Evolutionary conservation across 2,113 vertebrate species (phyloP).

Genomic region (Podiceps cristatus): DNA sequence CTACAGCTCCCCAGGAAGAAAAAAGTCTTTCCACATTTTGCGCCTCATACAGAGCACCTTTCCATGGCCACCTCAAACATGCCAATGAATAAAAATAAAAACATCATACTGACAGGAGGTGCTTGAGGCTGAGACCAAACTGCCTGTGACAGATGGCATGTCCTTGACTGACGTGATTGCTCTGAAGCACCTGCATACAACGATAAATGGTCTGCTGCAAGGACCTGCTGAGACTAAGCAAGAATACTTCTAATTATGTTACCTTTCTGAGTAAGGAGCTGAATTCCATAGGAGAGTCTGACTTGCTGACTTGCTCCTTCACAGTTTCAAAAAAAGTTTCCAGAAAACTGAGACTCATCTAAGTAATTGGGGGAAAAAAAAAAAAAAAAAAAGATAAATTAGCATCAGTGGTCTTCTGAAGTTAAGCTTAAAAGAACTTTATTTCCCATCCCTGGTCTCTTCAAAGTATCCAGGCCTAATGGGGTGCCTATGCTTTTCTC

Average conservation of each 20-base stretch:
- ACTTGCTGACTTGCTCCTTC: conserved; percentile 72
- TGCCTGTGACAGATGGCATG: not conserved
- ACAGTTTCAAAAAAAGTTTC: conserved; percentile 79
- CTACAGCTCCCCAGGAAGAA: not conserved
- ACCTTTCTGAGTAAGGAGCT: conserved; percentile 83
- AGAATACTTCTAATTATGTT: not conserved
- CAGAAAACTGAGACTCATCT: conserved; percentile 89
- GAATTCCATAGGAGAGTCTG: conserved; percentile 73
- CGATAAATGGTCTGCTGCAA: not conserved
- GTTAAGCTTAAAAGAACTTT: not conserved
- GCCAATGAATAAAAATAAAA: not conserved
- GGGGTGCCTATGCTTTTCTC: not conserved
- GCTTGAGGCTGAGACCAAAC: not conserved
- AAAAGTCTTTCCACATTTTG: not conserved
- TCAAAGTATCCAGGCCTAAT: not conserved
- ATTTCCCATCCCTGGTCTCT: not conserved
- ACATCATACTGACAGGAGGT: not conserved
- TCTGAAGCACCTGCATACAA: not conserved
- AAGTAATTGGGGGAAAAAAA: not conserved
- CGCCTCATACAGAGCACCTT: not conserved
- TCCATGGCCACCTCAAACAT: not conserved
- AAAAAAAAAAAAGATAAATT: not conserved
- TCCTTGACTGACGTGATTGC: not conserved
- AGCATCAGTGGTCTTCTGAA: not conserved
- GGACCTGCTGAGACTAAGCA: not conserved